Conservation (phyloP, 2,797 vertebrate species). For the Cossypha niveicapilla region DNA sequence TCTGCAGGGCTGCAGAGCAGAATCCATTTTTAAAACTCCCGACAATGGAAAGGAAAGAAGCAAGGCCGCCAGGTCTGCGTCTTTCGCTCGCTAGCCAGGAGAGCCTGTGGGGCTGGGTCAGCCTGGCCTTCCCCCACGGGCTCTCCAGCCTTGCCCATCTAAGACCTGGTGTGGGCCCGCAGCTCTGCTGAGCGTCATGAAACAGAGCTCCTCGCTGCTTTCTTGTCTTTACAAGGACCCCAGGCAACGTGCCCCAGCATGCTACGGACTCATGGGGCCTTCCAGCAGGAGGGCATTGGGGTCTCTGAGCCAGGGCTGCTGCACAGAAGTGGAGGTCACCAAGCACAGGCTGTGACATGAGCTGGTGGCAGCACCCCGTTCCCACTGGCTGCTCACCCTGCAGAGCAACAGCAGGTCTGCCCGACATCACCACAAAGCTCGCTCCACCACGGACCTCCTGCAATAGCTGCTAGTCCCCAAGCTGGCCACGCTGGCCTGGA, state of each 20-base stretch:
- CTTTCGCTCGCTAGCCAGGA: not conserved
- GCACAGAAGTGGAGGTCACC: not conserved
- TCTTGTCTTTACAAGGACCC: slow-evolving; percentile 42
- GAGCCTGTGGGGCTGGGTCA: slow-evolving; percentile 48
- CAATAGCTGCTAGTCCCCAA: not conserved
- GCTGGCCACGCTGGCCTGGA: not conserved
- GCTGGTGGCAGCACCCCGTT: slow-evolving; percentile 31
- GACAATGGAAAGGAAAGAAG: slow-evolving; percentile 66
- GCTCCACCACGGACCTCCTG: not conserved
- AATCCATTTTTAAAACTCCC: slow-evolving; percentile 70
- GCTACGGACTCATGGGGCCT: slow-evolving; percentile 26
- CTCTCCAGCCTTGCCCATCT: slow-evolving; percentile 38
- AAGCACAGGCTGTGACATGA: not conserved
- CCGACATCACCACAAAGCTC: slow-evolving; percentile 38
- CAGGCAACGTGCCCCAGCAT: slow-evolving; percentile 46
- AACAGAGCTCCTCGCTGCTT: slow-evolving; percentile 35
- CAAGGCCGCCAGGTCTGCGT: slow-evolving; percentile 48
- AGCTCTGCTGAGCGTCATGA: not conserved
- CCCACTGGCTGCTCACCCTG: fast-evolving
- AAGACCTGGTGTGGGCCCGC: slow-evolving; percentile 28
- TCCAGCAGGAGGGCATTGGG: slow-evolving; percentile 38
- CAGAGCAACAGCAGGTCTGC: not conserved
- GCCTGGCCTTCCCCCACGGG: slow-evolving; percentile 44
- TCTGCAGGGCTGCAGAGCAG: slow-evolving; percentile 70
- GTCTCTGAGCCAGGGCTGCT: slow-evolving; percentile 45